phyloP scores from a whole-genome alignment of 2,113 vertebrate genomes.

The Procavia capensis region DNA sequence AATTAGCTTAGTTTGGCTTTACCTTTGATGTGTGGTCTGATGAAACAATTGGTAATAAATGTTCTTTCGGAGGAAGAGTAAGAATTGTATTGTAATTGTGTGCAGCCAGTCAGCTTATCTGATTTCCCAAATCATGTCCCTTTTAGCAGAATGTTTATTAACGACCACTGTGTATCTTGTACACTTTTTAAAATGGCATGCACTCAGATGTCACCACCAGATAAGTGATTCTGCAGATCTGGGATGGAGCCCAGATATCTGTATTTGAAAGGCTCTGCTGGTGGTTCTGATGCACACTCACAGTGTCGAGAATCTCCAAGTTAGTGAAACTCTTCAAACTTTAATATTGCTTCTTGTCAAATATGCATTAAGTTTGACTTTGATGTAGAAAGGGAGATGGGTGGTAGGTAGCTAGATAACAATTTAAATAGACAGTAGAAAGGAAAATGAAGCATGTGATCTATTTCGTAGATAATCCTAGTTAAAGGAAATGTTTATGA shows the following conservation, averaged over 20 bases:
- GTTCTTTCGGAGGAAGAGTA: not conserved
- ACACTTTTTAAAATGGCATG: slow-evolving; percentile 24
- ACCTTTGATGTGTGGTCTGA: slow-evolving; percentile 12
- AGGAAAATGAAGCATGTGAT: slow-evolving; percentile 69
- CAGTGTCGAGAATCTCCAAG: slow-evolving; percentile 57
- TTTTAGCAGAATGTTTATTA: slow-evolving; percentile 42
- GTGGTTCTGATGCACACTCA: slow-evolving; percentile 20
- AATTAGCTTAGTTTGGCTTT: slow-evolving; percentile 37
- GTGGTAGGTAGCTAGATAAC: slow-evolving; percentile 67
- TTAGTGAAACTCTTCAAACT: slow-evolving; percentile 75
- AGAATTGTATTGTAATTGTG: slow-evolving; percentile 4
- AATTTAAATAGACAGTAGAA: slow-evolving; percentile 71
- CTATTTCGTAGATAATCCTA: slow-evolving; percentile 76
- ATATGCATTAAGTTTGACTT: slow-evolving; percentile 75
- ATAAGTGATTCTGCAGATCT: not conserved
- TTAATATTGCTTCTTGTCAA: slow-evolving; percentile 72
- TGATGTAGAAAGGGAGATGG: slow-evolving; percentile 70
- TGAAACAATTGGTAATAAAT: not conserved
- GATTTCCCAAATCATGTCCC: not conserved
- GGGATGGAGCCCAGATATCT: not conserved
- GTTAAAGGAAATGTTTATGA: slow-evolving; percentile 66
- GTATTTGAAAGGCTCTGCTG: not conserved
- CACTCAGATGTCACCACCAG: not conserved
- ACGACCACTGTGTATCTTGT: not conserved
- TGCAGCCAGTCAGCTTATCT: slow-evolving; percentile 23